Conservation (phyloP, 2,113 vertebrate species). For the Pungitius pungitius region DNA sequence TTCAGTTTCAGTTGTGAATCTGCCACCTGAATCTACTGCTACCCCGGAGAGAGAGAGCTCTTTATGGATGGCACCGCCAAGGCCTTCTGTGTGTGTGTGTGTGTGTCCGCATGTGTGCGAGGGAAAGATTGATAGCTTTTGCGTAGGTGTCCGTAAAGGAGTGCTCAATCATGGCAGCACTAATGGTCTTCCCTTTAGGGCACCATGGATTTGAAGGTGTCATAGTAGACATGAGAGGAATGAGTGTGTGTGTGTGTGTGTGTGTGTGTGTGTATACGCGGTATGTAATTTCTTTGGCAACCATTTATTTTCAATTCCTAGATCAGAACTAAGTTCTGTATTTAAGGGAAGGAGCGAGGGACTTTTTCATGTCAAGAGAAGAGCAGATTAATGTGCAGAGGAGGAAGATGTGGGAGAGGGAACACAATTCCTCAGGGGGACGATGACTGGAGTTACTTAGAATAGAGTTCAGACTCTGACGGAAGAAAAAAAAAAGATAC, state of each 20-base stretch:
- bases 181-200: conserved; percentile 60
- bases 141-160: conserved; percentile 50
- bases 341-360: conserved; percentile 2
- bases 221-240: conserved; percentile 15
- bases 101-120: neutral
- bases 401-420: conserved; percentile 28
- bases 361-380: conserved; percentile 18
- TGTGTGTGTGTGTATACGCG: neutral
- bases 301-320: conserved; percentile 25
- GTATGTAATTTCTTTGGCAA: neutral
- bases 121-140: conserved; percentile 44
- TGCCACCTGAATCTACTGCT: conserved; percentile 53
- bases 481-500: conserved; percentile 19
- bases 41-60: conserved; percentile 42
- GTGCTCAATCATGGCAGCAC: conserved; percentile 59
- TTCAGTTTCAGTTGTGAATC: conserved; percentile 71
- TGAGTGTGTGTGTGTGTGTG: neutral
- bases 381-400: conserved; percentile 15
- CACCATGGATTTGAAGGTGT: conserved; percentile 58
- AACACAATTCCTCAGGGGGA: conserved; percentile 47
- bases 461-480: conserved; percentile 21
- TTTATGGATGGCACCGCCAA: conserved; percentile 57
- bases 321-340: neutral
- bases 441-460: conserved; percentile 18
- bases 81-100: conserved; percentile 29